Evolutionary conservation across 2,888 invertebrate species (phyloP), one percentile per base, ranked within the genome.

Genomic region (Scaptomyza caliginosa): DNA sequence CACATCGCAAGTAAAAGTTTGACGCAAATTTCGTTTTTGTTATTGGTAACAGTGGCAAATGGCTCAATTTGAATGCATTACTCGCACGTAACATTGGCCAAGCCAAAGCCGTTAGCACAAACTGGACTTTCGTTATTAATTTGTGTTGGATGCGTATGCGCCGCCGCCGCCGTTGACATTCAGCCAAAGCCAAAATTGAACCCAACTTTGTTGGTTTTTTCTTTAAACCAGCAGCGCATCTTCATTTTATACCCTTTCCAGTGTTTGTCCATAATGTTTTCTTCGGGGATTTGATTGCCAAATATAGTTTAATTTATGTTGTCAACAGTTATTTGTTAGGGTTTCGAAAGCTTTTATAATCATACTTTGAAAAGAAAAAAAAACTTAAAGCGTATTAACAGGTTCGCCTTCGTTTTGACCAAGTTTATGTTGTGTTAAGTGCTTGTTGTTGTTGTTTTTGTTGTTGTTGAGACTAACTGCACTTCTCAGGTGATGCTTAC

Each of bases 1-100:
- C 63, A 58, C 59, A 54, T 54, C 45, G 65, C 80, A 83, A 86
- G 86, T 86, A 83, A 83, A 83, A 83, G 86, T 86, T 69, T n/a
- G 39, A 51, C 23, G 59, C 63, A 42, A 46, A 65, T 59, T 75
- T 55, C n/a, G 59, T 55, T 69, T 66, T 24, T 23, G 39, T 43
- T 64, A 62, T 67, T 71, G 65, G 74, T 67, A 71, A 71, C 64
- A 32, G 7, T 51, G 62, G 64, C 77, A 73, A 79, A 73, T 63
- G 63, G 67, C 84, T 63, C 75, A 75, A 84, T 84, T 83, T 79
- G 76, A 67, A 83, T 69, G 58, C 69, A 60, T 17, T 30, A 59
- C 51, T 62, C 38, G 54, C 66, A 81, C 82, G 84, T 84, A 81
- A 74, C 81, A 57, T 78, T 84, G 76, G 78, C 71, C 74, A 79